Base-by-base conservation (phyloP, 2,888 invertebrate species). In the Trimorus sp. region DNA sequence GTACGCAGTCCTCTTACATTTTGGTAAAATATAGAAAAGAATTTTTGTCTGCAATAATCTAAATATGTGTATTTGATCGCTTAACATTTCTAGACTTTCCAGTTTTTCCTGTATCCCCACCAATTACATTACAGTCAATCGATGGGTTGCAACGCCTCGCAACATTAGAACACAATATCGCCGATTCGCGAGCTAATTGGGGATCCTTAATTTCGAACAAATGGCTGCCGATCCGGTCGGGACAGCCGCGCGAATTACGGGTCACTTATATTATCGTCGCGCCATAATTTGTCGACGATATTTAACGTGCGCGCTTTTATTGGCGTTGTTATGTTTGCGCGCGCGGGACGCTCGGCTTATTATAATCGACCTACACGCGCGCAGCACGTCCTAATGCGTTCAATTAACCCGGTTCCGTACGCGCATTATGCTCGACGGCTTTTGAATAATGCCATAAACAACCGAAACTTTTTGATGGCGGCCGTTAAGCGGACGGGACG, bases 161-260 rank as follows among this genome's bases (percentile, higher is more conserved):
- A 58, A 73, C 82, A 76, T 82, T 73, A 73, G 68, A 71, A 78
- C 70, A 71, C 76, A 79, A 79, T 73, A 79, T 76, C 71, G 68
- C 66, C 68, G 78, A 75, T 79, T 76, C 79, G 70, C 66, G 70
- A 40, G 75, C 82, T 82, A 82, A 82, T 79, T 82, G 82, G 58
- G 75, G 60, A 26, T 75, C 60, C 82, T 82, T 79, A 79, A 82
- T 78, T 78, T 78, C 78, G 78, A 78, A 82, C 78, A 71, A 77
- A 77, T 69, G 74, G 70, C 59, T 54, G 75, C 69, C 62, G 73
- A 77, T 77, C 65, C 70, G 45, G 38, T 63, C 49, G 54, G 70
- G 36, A 59, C 37, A 42, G 63, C 12, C 48, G 36, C 56, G 9
- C 76, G 54, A 81, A 71, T 76, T 81, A 81, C 59, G 75, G 54